These are phyloP conservation scores for Ornithoptera priamus DNA, from an alignment of 2,888 invertebrate genomes.

Conservation along the genomic window DNA sequence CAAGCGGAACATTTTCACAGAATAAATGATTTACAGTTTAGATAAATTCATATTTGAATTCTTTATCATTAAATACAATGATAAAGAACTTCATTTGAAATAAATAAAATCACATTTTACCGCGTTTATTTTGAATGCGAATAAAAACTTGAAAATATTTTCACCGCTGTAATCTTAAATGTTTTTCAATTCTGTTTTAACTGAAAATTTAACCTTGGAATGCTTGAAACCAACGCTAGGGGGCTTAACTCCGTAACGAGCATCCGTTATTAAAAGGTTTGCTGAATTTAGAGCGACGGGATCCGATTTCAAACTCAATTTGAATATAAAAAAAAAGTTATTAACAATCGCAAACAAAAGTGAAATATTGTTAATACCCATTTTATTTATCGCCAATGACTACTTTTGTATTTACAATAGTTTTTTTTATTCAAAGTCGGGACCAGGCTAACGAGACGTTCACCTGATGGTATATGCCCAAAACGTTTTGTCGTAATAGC, in stretches of 20 bases:
- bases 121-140: not conserved
- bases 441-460: no score
- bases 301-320: conserved; percentile 1
- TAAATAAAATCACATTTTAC: no score
- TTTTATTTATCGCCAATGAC: not conserved
- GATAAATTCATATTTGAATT: no score
- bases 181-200: conserved; percentile 2
- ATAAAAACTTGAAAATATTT: not conserved
- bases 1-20: no score
- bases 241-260: conserved; percentile 6
- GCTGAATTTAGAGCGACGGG: not conserved
- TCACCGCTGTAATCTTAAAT: not conserved
- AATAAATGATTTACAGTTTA: no score
- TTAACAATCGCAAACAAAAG: not conserved
- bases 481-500: no score
- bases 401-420: not conserved
- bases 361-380: not conserved
- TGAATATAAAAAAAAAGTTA: not conserved
- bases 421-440: no score
- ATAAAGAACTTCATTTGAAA: no score
- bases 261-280: conserved; percentile 6
- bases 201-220: conserved; percentile 7
- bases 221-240: conserved; percentile 5
- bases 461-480: no score
- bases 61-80: no score